Percentiles rank a stretch among this genome's conserved stretches.
Conservation (phyloP, 2,113 vertebrate genomes). For the Spermophilus dauricus region DNA sequence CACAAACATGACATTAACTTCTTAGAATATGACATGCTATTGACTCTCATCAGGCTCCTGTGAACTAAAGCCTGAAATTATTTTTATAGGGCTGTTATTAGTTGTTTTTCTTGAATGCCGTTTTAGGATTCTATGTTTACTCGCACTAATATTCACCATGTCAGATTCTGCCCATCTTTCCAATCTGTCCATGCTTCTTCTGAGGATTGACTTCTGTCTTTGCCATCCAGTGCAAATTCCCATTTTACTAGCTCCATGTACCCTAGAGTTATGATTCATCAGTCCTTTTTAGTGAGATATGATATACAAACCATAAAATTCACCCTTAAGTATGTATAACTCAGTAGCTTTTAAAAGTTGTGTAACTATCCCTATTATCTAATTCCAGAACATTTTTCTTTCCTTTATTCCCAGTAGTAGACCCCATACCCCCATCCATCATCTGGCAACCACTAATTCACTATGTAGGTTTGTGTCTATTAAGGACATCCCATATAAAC, state of each 20-base stretch:
- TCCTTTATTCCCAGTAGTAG: background rate
- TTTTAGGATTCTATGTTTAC: conserved; percentile 62
- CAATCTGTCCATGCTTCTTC: conserved; percentile 27
- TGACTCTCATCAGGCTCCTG: conserved; percentile 60
- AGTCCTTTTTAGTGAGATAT: conserved; percentile 37
- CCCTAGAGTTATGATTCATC: conserved; percentile 45
- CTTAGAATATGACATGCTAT: conserved; percentile 46
- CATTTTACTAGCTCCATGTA: conserved; percentile 17
- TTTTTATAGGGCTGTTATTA: conserved; percentile 74
- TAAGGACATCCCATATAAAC: background rate
- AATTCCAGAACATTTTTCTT: conserved; percentile 27
- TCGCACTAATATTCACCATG: conserved; percentile 55
- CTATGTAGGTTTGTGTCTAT: background rate
- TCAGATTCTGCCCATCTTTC: conserved; percentile 57
- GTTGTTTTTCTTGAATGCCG: conserved; percentile 59
- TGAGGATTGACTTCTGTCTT: conserved; percentile 20
- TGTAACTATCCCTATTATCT: background rate
- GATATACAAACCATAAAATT: conserved; percentile 35
- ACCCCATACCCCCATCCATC: background rate
- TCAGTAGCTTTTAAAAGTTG: conserved; percentile 1
- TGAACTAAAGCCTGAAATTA: conserved; percentile 73
- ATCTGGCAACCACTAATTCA: background rate
- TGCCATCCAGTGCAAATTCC: conserved; percentile 39
- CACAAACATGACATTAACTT: conserved; percentile 62
- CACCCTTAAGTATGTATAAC: background rate